These are phyloP conservation scores for Mesocricetus auratus DNA, from an alignment of 2,113 vertebrate genomes.

Conservation along the genomic window DNA sequence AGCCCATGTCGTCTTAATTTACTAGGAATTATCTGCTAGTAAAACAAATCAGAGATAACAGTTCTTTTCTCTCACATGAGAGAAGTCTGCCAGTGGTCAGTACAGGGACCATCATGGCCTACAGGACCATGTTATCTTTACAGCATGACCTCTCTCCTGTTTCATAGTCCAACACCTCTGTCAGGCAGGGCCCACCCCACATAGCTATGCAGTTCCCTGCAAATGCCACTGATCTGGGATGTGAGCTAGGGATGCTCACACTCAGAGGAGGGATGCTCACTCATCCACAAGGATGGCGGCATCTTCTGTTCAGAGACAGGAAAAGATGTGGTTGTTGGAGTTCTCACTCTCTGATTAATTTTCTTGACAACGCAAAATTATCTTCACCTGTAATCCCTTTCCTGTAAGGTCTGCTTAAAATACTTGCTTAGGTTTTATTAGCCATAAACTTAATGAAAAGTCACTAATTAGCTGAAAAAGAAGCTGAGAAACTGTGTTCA, in stretches of 20 bases:
- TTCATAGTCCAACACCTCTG: neutral
- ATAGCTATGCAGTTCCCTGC: neutral
- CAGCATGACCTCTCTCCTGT: conserved; percentile 14
- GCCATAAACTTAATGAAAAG: conserved; percentile 25
- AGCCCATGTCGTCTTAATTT: conserved; percentile 43
- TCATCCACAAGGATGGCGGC: neutral
- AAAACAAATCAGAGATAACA: conserved; percentile 47
- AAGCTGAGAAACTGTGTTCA: conserved; percentile 22
- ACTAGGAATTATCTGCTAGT: conserved; percentile 29
- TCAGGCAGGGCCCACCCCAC: neutral
- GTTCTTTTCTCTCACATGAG: conserved; percentile 26
- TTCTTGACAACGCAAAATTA: neutral
- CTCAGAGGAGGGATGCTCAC: neutral
- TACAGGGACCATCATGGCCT: neutral
- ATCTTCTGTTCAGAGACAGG: conserved; percentile 29
- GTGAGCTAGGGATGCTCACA: neutral
- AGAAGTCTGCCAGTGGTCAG: neutral
- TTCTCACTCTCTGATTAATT: conserved; percentile 27
- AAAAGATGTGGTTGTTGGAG: neutral
- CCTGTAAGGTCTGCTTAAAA: conserved; percentile 12
- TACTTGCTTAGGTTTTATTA: conserved; percentile 51
- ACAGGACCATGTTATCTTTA: conserved; percentile 15
- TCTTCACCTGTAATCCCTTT: neutral
- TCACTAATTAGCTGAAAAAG: conserved; percentile 32
- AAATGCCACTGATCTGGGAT: conserved; percentile 5